Percentiles rank a stretch among this genome's conserved stretches.
Conservation (phyloP, 2,888 invertebrate genomes). For the Boloria selene region DNA sequence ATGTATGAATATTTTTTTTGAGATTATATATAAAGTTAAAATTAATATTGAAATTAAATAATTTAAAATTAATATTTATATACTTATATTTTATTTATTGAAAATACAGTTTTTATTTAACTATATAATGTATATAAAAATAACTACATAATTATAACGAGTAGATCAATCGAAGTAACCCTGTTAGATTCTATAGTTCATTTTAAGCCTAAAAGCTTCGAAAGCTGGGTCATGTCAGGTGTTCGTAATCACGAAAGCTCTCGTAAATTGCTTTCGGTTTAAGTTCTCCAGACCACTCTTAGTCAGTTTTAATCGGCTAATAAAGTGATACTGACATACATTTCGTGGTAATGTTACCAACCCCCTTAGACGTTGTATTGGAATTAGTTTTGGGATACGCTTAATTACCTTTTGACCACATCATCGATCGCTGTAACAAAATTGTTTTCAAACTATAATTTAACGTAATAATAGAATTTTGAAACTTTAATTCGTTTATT, state of each 20-base stretch:
- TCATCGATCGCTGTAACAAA: not conserved
- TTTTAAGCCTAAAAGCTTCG: conserved; percentile 27
- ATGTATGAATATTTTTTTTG: no score
- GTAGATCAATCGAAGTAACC: conserved; percentile 1
- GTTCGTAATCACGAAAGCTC: conserved; percentile 36
- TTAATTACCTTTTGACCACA: conserved; percentile 6
- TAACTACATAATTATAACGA: not conserved
- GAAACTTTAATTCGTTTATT: no score
- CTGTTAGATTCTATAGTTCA: conserved; percentile 17
- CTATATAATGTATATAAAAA: no score
- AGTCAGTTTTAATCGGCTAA: conserved; percentile 9
- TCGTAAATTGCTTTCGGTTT: conserved; percentile 33
- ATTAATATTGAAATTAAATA: no score
- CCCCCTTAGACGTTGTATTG: not conserved
- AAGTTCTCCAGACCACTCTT: conserved; percentile 13
- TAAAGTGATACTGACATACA: conserved; percentile 4
- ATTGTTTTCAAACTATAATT: not conserved
- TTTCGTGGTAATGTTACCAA: not conserved
- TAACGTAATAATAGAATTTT: no score
- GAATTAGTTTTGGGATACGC: conserved; percentile 5
- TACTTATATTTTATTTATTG: no score
- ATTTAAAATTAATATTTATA: no score
- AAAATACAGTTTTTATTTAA: no score
- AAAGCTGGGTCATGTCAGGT: conserved; percentile 32
- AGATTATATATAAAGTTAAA: no score